These are phyloP conservation scores for Deladenus siricidicola DNA, from an alignment of 2,888 invertebrate species.

Conservation along the genomic window DNA sequence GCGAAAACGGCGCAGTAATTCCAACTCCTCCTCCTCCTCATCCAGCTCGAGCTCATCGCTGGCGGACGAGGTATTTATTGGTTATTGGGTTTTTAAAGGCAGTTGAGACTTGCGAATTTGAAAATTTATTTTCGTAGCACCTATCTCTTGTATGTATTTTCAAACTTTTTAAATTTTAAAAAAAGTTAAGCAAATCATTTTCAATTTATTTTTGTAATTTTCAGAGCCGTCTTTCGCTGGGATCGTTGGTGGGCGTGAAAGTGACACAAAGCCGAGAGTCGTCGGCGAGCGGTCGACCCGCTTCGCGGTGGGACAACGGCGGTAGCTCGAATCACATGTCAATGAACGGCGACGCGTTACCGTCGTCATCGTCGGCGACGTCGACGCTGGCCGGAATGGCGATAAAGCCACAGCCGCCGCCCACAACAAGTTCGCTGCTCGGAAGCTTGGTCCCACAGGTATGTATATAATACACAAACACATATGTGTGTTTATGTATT, in stretches of 20 bases:
- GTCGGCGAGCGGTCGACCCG: neutral
- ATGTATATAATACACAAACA: neutral
- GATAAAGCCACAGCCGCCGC: neutral
- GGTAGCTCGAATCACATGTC: neutral
- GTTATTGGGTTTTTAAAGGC: too few relatives aligned
- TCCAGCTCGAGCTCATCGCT: neutral
- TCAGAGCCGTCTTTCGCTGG: neutral
- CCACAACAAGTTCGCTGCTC: neutral
- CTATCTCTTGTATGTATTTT: too few relatives aligned
- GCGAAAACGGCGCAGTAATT: neutral
- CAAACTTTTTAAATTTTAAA: too few relatives aligned
- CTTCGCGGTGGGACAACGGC: neutral
- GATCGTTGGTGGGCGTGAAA: conserved; percentile 1
- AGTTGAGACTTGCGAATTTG: too few relatives aligned
- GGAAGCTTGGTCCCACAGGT: neutral
- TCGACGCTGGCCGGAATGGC: neutral
- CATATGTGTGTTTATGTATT: too few relatives aligned
- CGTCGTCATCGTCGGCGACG: too few relatives aligned
- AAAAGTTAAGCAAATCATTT: neutral
- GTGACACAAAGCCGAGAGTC: neutral
- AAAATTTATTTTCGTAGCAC: too few relatives aligned
- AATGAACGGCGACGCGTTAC: neutral
- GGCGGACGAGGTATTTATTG: neutral
- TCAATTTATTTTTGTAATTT: neutral
- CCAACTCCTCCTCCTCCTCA: neutral